Percentiles rank a stretch among this genome's conserved stretches.
These are phyloP conservation scores for Hephaestus fuliginosus DNA, from an alignment of 2,797 vertebrate genomes.

Conservation along the genomic window DNA sequence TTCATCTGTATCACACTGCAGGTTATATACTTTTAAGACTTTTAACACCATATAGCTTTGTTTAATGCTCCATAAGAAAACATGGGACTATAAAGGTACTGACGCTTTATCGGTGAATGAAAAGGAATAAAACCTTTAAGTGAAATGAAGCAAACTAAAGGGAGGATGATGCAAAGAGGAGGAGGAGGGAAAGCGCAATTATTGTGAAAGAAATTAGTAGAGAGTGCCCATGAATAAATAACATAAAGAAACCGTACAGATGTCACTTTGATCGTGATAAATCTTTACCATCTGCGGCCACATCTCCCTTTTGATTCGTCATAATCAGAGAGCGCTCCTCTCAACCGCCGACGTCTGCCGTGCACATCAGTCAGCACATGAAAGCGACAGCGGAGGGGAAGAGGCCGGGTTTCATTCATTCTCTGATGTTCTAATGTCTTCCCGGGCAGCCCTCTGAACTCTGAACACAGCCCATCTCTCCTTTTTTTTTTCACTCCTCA, in stretches of 20 bases:
- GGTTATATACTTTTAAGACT: background rate
- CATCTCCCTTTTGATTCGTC: conserved; percentile 34
- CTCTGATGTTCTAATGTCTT: conserved; percentile 80
- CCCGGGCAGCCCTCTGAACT: conserved; percentile 65
- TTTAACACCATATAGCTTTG: background rate
- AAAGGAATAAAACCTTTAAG: background rate
- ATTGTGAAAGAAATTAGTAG: conserved; percentile 1
- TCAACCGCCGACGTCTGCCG: conserved; percentile 11
- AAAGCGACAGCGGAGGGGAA: conserved; percentile 55
- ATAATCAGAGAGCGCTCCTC: conserved; percentile 26
- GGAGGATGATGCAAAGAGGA: background rate
- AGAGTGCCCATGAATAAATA: conserved; percentile 34
- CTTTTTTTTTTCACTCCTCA: conserved; percentile 8
- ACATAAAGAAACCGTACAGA: conserved; percentile 12
- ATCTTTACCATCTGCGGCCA: conserved; percentile 32
- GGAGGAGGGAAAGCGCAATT: background rate
- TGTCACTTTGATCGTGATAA: conserved; percentile 53
- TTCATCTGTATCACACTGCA: background rate
- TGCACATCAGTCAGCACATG: conserved; percentile 62
- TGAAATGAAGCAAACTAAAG: background rate
- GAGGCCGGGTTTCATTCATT: conserved; percentile 24
- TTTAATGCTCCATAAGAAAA: background rate
- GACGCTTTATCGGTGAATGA: background rate
- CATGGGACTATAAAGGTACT: background rate
- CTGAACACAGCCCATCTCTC: conserved; percentile 7